Conservation (phyloP, 2,797 vertebrate species). For the Manis crassicaudata region DNA sequence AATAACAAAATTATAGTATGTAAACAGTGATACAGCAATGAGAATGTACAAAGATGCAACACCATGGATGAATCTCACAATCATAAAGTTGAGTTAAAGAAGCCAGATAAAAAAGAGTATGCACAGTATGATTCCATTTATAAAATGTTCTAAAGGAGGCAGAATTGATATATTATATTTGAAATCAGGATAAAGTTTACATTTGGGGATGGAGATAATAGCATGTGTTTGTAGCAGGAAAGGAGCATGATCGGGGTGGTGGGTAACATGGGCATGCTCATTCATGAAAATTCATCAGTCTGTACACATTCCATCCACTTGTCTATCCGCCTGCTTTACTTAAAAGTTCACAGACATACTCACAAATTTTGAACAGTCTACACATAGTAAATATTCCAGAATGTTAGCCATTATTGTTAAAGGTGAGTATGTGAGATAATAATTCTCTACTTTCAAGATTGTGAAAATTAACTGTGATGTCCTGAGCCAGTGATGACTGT, state of each 20-base stretch:
- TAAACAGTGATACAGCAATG: neutral
- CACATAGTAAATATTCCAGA: neutral
- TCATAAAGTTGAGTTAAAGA: neutral
- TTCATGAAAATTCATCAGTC: neutral
- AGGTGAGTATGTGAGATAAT: neutral
- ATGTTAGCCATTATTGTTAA: neutral
- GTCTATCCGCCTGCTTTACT: neutral
- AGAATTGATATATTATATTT: neutral
- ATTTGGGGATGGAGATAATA: neutral
- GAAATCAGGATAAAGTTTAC: neutral
- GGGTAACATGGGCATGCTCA: neutral
- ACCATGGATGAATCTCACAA: neutral
- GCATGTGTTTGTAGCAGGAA: neutral
- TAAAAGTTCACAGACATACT: neutral
- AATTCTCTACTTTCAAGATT: neutral
- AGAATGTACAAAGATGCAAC: neutral
- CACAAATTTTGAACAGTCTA: neutral
- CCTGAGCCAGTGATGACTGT: neutral
- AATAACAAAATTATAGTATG: neutral
- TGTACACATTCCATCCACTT: neutral
- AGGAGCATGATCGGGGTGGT: neutral
- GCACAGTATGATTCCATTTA: neutral
- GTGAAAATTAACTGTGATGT: neutral
- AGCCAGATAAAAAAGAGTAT: neutral
- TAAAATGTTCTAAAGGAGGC: neutral